Conservation (phyloP, 2,797 vertebrate genomes). For the Amazona finschi region DNA sequence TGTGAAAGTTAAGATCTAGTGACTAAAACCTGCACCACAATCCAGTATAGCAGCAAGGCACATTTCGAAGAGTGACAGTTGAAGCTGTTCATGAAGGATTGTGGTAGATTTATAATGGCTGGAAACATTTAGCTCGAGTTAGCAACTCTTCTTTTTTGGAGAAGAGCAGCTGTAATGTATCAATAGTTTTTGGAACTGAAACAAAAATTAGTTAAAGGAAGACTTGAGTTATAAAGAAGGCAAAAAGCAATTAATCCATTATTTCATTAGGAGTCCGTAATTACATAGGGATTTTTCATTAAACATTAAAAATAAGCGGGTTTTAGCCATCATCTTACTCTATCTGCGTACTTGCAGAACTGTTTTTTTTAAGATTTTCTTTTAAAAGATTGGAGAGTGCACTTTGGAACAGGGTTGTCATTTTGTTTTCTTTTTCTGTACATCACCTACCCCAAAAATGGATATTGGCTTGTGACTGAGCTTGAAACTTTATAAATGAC, state of each 20-base stretch:
- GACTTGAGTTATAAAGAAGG: neutral
- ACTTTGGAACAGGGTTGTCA: neutral
- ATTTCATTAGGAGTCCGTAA: neutral
- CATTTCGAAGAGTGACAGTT: neutral
- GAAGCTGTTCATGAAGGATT: neutral
- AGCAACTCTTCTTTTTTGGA: neutral
- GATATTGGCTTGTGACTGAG: neutral
- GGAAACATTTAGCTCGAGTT: neutral
- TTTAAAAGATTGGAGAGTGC: neutral
- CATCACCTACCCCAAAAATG: neutral
- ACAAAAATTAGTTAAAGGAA: neutral
- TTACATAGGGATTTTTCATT: neutral
- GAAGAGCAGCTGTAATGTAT: neutral
- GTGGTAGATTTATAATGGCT: neutral
- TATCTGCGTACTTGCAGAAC: neutral
- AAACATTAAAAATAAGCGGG: rapidly evolving
- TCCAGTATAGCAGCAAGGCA: neutral
- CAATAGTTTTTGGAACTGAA: neutral
- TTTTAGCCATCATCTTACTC: neutral
- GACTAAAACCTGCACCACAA: neutral
- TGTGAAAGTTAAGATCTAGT: neutral
- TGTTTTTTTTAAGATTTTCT: neutral
- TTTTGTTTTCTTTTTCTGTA: neutral
- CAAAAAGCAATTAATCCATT: neutral
- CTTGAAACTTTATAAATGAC: neutral